Percentiles rank a stretch among this genome's conserved stretches.
phyloP scores from a whole-genome alignment of 2,113 vertebrate genomes.

The Brachyhypopomus occidentalis region DNA sequence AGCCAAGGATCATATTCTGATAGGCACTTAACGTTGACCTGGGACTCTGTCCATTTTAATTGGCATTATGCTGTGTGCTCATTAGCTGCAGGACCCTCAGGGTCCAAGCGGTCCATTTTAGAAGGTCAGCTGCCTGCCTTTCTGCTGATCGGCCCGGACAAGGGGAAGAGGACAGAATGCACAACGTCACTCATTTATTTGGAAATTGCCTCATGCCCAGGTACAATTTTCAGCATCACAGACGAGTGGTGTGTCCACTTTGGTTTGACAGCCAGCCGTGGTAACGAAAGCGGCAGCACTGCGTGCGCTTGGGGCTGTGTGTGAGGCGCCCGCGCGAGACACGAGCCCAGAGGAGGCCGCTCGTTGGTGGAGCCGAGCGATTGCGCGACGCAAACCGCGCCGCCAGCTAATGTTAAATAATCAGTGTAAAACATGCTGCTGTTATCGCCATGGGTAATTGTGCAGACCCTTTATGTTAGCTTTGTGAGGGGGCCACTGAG shows the following conservation, averaged over 20 bases:
- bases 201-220: neutral
- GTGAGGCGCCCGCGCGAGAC: too few species aligned
- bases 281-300: neutral
- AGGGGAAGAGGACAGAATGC: constrained; percentile 19
- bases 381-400: neutral
- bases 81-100: constrained; percentile 49
- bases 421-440: neutral
- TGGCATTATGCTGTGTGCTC: constrained; percentile 50
- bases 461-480: neutral
- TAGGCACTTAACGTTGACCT: constrained; percentile 20
- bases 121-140: constrained; percentile 49
- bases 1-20: constrained; percentile 48
- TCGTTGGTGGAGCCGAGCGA: neutral
- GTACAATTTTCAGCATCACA: neutral
- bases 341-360: neutral
- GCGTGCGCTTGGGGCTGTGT: neutral
- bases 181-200: neutral
- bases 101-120: constrained; percentile 38
- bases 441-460: neutral
- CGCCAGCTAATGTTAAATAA: neutral
- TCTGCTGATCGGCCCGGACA: constrained; percentile 40
- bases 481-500: neutral
- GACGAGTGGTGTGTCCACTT: neutral
- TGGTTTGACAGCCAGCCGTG: neutral
- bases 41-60: constrained; percentile 55